Percentiles rank a stretch among this genome's conserved stretches.
Conservation (phyloP, 2,888 invertebrate genomes). For the Pecten maximus region DNA sequence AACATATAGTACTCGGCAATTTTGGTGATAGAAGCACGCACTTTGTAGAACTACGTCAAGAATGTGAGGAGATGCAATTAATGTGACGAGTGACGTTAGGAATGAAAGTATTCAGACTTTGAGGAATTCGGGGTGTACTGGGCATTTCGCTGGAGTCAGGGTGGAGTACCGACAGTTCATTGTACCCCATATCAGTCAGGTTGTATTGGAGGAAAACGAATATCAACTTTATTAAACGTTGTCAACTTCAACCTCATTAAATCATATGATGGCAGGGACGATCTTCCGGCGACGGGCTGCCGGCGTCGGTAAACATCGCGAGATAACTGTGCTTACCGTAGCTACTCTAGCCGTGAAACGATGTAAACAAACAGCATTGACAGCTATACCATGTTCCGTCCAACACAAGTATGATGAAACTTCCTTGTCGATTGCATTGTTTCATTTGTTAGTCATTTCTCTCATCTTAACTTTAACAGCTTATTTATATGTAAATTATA, state of each 20-base stretch:
- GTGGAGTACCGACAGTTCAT: neutral
- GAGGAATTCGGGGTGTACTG: conserved; percentile 26
- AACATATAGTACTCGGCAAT: neutral
- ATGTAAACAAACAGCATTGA: neutral
- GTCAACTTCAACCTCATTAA: conserved; percentile 35
- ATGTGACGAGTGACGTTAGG: neutral
- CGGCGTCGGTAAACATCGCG: neutral
- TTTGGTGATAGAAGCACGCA: conserved; percentile 10
- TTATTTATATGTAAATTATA: too few species aligned
- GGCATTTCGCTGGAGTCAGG: conserved; percentile 17
- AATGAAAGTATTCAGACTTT: conserved; percentile 10
- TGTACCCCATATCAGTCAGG: neutral
- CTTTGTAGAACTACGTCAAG: neutral
- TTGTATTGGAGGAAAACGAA: conserved; percentile 3
- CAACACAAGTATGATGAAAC: too few species aligned
- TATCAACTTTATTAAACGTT: conserved; percentile 26
- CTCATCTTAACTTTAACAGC: too few species aligned
- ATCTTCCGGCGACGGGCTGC: neutral
- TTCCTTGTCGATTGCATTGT: too few species aligned
- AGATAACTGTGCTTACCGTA: neutral
- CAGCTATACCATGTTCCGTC: neutral
- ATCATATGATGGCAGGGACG: neutral
- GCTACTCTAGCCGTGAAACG: neutral
- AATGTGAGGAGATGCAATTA: neutral
- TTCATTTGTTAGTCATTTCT: too few species aligned